Evolutionary conservation across 2,888 invertebrate genomes (phyloP), one percentile per base, ranked within the genome.

Genomic region (Smittia aterrima): DNA sequence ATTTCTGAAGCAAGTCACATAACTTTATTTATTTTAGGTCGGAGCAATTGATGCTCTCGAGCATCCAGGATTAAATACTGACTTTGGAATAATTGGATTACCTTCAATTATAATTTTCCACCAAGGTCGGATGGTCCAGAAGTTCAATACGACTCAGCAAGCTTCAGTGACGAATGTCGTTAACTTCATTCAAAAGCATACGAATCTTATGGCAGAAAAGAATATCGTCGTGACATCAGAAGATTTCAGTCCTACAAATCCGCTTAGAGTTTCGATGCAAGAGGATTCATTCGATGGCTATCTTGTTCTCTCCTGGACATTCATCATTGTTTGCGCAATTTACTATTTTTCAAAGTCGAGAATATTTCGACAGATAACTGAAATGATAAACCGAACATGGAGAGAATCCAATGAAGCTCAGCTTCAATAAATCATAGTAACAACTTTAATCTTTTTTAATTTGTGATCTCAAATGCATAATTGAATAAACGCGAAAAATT

Each of bases 51-150:
- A 98, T 85, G 95, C 96, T 1, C 87, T 92, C 78, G 89, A 89
- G 80, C 89, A 92, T 79, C 90, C 90, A 79, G 88, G 91, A 76
- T 92, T 95, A 68, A 96, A 95, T 83, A 92, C 95, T 0, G 93
- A 95, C 78, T 95, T 93, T 82, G 96, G 96, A 9, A 92, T 96
- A 75, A 90, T 95, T 7, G 95, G 95, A 18, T 90, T 96, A 47
- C 96, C 96, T 6, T 93, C 95, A 1, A 80, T 96, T 38, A 87
- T 96, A 84, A 85, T 97, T 76, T 93, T 96, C 79, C 95, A 96
- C 79, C 95, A 95, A 82, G 95, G 95, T 0, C 86, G 92, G 77
- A 90, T 94, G 0, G 88, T 93, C 25, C 91, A 91, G 0, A 92
- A 93, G 84, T 95, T 90, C 80, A 95, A 93, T 84, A 91, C 89